Percentiles rank a stretch among this genome's conserved stretches.
Evolutionary conservation across 2,113 vertebrate genomes (phyloP).

Genomic region (Motacilla tschutschensis): DNA sequence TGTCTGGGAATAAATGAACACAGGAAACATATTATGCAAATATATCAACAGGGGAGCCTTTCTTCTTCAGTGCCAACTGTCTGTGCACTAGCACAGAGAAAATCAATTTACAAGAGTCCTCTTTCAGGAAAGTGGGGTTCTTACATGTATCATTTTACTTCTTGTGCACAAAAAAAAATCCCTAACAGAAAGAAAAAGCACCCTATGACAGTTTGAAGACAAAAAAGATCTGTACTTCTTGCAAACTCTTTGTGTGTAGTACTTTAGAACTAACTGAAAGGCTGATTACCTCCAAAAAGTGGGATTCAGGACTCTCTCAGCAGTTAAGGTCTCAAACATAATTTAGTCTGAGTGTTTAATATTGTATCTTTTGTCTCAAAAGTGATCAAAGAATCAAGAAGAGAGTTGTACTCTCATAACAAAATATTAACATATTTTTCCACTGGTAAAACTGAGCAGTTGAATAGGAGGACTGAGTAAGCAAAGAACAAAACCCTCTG

Average conservation of each 20-base stretch:
- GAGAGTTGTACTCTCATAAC: not conserved
- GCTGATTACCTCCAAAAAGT: not conserved
- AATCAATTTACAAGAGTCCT: not conserved
- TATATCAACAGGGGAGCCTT: not conserved
- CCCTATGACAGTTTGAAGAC: rapidly evolving
- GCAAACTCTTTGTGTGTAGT: not conserved
- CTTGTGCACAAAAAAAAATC: not conserved
- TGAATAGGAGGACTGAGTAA: not conserved
- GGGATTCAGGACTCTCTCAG: not conserved
- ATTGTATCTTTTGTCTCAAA: not conserved
- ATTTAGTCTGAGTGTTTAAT: not conserved
- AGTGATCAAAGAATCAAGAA: not conserved
- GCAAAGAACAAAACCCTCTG: not conserved
- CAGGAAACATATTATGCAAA: not conserved
- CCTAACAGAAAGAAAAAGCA: not conserved
- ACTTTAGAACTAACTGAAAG: not conserved
- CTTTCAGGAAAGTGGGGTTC: not conserved
- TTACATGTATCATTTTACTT: not conserved
- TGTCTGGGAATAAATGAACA: not conserved
- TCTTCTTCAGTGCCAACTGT: not conserved
- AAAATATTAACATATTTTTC: not conserved
- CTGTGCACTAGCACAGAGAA: not conserved
- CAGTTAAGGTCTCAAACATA: not conserved
- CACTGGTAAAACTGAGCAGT: not conserved
- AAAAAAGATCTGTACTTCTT: not conserved